Conservation (phyloP, 2,888 invertebrate genomes). For the Tiphia femorata region DNA sequence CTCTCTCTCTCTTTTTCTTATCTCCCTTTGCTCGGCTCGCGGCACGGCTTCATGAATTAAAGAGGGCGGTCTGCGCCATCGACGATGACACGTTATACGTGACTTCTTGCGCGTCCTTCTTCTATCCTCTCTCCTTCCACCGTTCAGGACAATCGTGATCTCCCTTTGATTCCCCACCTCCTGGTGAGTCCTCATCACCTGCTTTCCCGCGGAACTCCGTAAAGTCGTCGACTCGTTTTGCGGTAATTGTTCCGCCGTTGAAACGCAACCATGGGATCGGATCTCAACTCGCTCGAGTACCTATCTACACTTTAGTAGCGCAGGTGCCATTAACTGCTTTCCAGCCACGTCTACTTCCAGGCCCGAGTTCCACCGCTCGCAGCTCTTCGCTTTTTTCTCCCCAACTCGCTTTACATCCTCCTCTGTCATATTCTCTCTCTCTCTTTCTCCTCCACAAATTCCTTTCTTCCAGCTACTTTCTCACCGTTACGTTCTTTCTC, state of each 20-base stretch:
- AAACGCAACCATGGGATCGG: too few species aligned
- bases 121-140: background rate
- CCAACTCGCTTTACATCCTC: slow-evolving; percentile 2
- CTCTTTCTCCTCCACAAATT: background rate
- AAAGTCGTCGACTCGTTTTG: too few species aligned
- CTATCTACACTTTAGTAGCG: slow-evolving; percentile 14
- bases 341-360: slow-evolving; percentile 39
- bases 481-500: background rate
- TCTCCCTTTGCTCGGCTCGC: slow-evolving; percentile 11
- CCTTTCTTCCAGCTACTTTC: slow-evolving; percentile 2
- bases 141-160: too few species aligned
- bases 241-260: slow-evolving; percentile 52
- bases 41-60: slow-evolving; percentile 59
- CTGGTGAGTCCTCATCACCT: too few species aligned
- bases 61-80: slow-evolving; percentile 50
- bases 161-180: too few species aligned
- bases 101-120: slow-evolving; percentile 39
- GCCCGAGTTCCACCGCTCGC: too few species aligned
- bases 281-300: slow-evolving; percentile 1
- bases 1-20: too few species aligned
- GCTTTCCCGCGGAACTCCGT: too few species aligned
- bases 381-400: slow-evolving; percentile 6
- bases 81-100: slow-evolving; percentile 52
- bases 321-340: slow-evolving; percentile 56
- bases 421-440: slow-evolving; percentile 1